Conservation (phyloP, 2,888 invertebrate genomes). For the Netelia melanura region DNA sequence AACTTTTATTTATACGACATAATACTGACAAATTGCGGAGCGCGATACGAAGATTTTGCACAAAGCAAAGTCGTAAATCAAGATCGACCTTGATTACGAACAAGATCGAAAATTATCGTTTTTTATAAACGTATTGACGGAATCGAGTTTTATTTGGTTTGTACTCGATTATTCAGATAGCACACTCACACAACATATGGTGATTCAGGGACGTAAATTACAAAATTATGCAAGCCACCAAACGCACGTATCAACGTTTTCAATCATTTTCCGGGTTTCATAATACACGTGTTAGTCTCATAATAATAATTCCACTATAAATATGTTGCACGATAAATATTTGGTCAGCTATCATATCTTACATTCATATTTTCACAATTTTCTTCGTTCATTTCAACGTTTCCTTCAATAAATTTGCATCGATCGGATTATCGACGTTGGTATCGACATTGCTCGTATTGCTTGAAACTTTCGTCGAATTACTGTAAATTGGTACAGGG, state of each 20-base stretch:
- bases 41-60: background rate
- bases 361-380: no score
- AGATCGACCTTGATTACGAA: background rate
- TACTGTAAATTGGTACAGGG: slow-evolving; percentile 69
- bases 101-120: background rate
- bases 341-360: background rate
- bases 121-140: no score
- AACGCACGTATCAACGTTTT: background rate
- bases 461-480: background rate
- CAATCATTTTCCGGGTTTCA: background rate
- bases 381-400: background rate
- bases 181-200: no score
- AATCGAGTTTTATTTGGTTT: no score
- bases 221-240: no score
- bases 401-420: background rate
- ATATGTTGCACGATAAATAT: background rate
- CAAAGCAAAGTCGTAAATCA: background rate
- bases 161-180: no score
- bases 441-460: no score
- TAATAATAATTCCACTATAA: background rate
- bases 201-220: no score
- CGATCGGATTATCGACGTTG: no score
- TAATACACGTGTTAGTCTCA: background rate
- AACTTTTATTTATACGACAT: background rate
- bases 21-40: background rate